A percentile compares a stretch with the other conserved stretches of the same genome.
Evolutionary conservation across 2,888 invertebrate genomes (phyloP).

Genomic region (Luperina nickerlii): DNA sequence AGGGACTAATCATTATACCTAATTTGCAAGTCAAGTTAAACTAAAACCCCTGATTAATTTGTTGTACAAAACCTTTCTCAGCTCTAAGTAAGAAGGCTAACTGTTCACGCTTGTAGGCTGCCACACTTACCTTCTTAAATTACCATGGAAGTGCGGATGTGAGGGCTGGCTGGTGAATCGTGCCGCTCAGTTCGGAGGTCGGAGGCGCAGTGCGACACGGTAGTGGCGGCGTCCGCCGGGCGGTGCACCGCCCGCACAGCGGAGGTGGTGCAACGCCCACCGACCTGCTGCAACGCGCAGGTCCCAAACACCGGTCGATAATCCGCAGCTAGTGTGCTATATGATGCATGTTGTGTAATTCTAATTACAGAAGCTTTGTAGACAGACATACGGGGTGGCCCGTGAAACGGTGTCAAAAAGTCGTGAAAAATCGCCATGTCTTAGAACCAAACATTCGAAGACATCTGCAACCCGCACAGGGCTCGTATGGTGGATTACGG

Average conservation of each 20-base stretch:
- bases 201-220: constrained; percentile 25
- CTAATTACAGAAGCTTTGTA: background rate
- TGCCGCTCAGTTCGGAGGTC: constrained; percentile 10
- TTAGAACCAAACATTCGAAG: too few species aligned
- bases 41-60: background rate
- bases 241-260: background rate
- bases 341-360: background rate
- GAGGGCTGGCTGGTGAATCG: background rate
- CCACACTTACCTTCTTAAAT: constrained; percentile 17
- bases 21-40: background rate
- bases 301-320: constrained; percentile 8
- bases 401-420: too few species aligned
- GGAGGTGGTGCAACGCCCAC: constrained; percentile 22
- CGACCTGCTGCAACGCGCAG: constrained; percentile 29
- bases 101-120: background rate
- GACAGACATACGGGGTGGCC: background rate
- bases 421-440: too few species aligned
- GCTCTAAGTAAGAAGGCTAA: background rate
- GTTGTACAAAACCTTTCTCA: background rate
- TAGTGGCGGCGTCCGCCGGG: too few species aligned
- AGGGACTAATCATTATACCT: too few species aligned
- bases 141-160: background rate
- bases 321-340: constrained; percentile 28
- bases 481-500: too few species aligned
- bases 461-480: too few species aligned